These are phyloP conservation scores for Sinohyriopsis cumingii DNA, from an alignment of 2,888 invertebrate species.

Conservation along the genomic window DNA sequence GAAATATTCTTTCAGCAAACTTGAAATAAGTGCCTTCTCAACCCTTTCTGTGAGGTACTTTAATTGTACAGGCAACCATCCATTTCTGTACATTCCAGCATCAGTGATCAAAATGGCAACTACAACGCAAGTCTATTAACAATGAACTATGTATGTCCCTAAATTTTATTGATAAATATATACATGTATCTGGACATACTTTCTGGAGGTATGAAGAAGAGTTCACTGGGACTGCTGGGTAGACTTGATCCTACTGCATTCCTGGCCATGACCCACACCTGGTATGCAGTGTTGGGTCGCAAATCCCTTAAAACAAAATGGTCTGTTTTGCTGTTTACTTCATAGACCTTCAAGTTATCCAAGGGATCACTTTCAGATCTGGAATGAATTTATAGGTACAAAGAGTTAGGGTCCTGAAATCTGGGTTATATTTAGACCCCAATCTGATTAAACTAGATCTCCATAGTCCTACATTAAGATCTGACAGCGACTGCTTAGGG, in stretches of 20 bases:
- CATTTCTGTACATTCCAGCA: too few species aligned
- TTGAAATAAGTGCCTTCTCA: too few species aligned
- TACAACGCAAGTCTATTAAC: not conserved
- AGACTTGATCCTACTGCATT: constrained; percentile 53
- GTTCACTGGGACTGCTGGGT: constrained; percentile 43
- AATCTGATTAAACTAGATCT: too few species aligned
- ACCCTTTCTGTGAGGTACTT: too few species aligned
- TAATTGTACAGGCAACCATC: too few species aligned
- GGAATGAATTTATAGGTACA: constrained; percentile 2
- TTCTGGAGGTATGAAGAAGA: constrained; percentile 51
- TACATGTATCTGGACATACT: constrained; percentile 30
- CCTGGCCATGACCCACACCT: constrained; percentile 46
- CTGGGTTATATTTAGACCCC: too few species aligned
- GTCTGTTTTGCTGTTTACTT: constrained; percentile 23
- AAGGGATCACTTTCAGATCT: constrained; percentile 18
- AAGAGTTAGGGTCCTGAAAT: too few species aligned
- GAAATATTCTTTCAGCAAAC: too few species aligned
- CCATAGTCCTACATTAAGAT: too few species aligned
- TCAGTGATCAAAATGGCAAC: not conserved
- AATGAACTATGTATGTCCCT: not conserved
- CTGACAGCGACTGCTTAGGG: too few species aligned
- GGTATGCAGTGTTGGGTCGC: constrained; percentile 50
- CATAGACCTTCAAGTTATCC: constrained; percentile 19
- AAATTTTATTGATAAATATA: not conserved
- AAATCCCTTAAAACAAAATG: constrained; percentile 31